Base-by-base conservation (phyloP, 2,888 invertebrate genomes). In the Microplitis deprimator region DNA sequence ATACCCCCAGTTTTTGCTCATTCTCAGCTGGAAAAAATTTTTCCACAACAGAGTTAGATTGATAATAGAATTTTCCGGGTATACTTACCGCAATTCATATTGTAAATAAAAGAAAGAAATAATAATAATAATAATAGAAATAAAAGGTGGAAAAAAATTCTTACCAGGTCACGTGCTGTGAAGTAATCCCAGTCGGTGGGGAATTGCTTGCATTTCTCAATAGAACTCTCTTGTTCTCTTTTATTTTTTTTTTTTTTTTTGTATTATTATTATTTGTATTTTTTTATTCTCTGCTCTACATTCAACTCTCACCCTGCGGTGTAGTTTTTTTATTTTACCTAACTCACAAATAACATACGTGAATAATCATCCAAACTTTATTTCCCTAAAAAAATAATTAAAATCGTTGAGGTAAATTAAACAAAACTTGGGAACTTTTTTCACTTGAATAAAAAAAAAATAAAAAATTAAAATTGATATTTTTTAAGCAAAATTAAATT, bases 101-200 rank as follows among this genome's bases (percentile, higher is more conserved):
- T n/a, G 7, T 41, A 41, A 16, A 68, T 7, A 17, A 40, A 50
- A 68, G 5, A 68, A 39, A 38, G 6, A 40, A 67, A 7, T 41
- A 41, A 40, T 41, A 40, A 68, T 5, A 50, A n/a, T 59, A n/a
- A 39, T 7, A 38, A 71, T 50, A 61, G 60, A 72, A 64, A 67
- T 67, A 29, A 13, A 60, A 59, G 41, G 68, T 68, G 13, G 68
- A 70, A 71, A 70, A 71, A 76, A 76, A 72, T 39, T 10, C 76
- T 76, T 67, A 76, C 76, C 76, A 67, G 40, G 61, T 72, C 76
- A 68, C 72, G 72, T 72, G 76, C 60, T 65, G 64, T 39, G 41
- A 72, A 38, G 67, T 72, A 76, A 76, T 76, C 68, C 70, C 75
- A 38, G 70, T 72, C 72, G 60, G 50, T 50, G 50, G 67, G 76